Percentiles rank a stretch among this genome's conserved stretches.
phyloP scores from a whole-genome alignment of 2,888 invertebrate genomes.

The Glyphotaelius pellucidus region DNA sequence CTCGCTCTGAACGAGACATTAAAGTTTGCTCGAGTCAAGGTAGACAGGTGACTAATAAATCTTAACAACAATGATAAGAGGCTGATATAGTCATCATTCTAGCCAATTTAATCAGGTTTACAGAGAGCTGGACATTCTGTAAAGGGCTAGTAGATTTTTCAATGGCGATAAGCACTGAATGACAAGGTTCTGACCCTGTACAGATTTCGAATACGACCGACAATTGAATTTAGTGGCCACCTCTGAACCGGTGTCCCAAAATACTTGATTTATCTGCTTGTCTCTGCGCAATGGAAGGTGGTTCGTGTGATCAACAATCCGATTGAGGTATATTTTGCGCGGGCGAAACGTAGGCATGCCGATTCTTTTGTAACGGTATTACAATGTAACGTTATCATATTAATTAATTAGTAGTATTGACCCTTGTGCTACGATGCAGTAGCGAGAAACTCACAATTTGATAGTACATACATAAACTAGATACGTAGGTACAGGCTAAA shows the following conservation, averaged over 20 bases:
- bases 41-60: background rate
- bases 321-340: background rate
- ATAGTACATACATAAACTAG: too few relatives aligned
- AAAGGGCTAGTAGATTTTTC: background rate
- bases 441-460: too few relatives aligned
- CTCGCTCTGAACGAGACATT: background rate
- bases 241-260: background rate
- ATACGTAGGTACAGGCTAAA: too few relatives aligned
- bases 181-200: background rate
- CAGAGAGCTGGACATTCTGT: background rate
- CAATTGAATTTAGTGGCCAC: background rate
- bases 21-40: background rate
- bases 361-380: too few relatives aligned
- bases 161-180: background rate
- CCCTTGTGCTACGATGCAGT: background rate
- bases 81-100: background rate
- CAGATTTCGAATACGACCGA: background rate
- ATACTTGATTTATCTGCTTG: background rate
- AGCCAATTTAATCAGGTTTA: background rate
- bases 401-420: background rate
- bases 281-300: background rate
- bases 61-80: background rate
- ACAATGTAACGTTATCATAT: background rate
- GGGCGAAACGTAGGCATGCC: too few relatives aligned
- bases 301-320: background rate